These are phyloP conservation scores for Elephantulus edwardii DNA, from an alignment of 2,113 vertebrate species.

Conservation along the genomic window DNA sequence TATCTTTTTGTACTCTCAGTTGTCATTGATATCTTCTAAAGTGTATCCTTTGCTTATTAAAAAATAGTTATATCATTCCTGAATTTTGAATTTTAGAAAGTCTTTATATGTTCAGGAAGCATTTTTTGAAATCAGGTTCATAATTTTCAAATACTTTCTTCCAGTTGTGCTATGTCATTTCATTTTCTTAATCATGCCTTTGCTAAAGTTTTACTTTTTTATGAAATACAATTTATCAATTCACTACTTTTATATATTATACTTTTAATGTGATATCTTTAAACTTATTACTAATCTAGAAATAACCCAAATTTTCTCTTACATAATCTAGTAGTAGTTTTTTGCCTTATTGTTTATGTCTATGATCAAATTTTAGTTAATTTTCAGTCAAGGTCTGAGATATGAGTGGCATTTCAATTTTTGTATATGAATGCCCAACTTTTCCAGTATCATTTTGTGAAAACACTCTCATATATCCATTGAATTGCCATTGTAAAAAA, in stretches of 20 bases:
- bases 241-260: not conserved
- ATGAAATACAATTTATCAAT: not conserved
- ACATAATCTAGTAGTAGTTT: not conserved
- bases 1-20: not conserved
- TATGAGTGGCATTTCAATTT: not conserved
- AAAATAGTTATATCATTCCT: not conserved
- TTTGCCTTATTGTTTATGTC: not conserved
- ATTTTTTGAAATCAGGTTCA: not conserved
- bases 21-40: conserved; percentile 7
- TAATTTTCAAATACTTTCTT: not conserved
- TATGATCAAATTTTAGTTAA: not conserved
- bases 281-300: not conserved
- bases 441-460: not conserved
- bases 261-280: not conserved
- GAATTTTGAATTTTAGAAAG: conserved; percentile 5
- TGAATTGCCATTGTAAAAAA: not conserved
- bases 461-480: not conserved
- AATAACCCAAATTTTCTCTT: not conserved
- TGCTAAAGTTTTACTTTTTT: conserved; percentile 9
- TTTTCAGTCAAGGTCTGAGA: not conserved
- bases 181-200: not conserved
- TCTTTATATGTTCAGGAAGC: not conserved
- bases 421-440: not conserved
- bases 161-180: not conserved
- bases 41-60: not conserved